phyloP scores from a whole-genome alignment of 2,888 invertebrate genomes.

The Xestia ashworthii region DNA sequence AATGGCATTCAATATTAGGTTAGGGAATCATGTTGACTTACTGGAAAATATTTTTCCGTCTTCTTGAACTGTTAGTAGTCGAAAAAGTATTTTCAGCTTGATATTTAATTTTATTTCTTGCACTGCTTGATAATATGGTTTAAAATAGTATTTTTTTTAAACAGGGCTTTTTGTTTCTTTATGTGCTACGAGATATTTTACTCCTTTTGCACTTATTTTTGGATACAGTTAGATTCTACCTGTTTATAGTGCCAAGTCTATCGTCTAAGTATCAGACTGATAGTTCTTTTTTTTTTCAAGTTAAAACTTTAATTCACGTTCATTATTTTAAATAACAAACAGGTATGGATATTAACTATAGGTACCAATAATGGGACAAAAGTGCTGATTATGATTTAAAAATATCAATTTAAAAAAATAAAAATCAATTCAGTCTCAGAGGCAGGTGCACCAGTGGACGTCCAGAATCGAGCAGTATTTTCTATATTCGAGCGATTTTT shows the following conservation, averaged over 20 bases:
- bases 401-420: background rate
- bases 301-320: background rate
- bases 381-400: background rate
- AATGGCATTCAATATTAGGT: conserved; percentile 29
- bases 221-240: too few species aligned
- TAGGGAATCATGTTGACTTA: conserved; percentile 20
- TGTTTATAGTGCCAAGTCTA: too few species aligned
- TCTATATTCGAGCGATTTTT: conserved; percentile 45
- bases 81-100: background rate
- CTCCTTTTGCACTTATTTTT: background rate
- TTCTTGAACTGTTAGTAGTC: background rate
- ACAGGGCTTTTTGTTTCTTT: background rate
- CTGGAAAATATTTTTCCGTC: conserved; percentile 8
- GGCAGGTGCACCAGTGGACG: background rate
- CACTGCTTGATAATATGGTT: background rate
- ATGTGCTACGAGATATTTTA: background rate
- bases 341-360: too few species aligned
- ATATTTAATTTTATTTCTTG: background rate
- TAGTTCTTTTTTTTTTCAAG: background rate
- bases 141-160: background rate
- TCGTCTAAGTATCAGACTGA: background rate
- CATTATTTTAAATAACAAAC: background rate
- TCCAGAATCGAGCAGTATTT: conserved; percentile 29
- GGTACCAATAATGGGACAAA: background rate
- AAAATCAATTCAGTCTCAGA: conserved; percentile 1